These are phyloP conservation scores for Himalopsyche anomala DNA, from an alignment of 2,888 invertebrate species.

Conservation along the genomic window DNA sequence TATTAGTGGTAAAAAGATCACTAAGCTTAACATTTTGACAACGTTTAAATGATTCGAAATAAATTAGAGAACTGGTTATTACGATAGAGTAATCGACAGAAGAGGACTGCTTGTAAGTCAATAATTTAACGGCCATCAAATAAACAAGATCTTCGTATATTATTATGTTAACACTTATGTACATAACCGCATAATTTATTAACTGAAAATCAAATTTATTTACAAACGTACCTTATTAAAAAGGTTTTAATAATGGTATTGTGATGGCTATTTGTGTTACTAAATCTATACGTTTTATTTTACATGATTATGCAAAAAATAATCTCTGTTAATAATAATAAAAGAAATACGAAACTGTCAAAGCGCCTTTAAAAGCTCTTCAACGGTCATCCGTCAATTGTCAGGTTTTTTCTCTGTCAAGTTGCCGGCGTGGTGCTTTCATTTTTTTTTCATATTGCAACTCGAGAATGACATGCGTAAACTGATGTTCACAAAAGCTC, in stretches of 20 bases:
- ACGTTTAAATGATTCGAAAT: too few species aligned
- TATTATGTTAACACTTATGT: too few species aligned
- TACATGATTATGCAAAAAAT: slow-evolving; percentile 7
- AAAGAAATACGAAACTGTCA: slow-evolving; percentile 39
- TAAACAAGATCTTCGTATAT: too few species aligned
- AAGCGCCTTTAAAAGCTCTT: slow-evolving; percentile 45
- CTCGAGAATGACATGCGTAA: slow-evolving; percentile 27
- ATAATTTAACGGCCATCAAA: too few species aligned
- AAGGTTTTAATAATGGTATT: background rate
- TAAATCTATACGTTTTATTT: background rate
- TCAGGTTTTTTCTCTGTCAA: slow-evolving; percentile 48
- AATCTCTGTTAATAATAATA: background rate
- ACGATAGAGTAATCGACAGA: too few species aligned
- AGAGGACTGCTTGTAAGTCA: too few species aligned
- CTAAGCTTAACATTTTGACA: too few species aligned
- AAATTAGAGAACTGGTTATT: too few species aligned
- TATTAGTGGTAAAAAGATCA: too few species aligned
- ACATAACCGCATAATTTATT: too few species aligned
- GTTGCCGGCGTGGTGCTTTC: slow-evolving; percentile 40
- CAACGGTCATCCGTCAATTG: slow-evolving; percentile 53
- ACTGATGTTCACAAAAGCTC: background rate
- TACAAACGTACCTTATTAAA: too few species aligned
- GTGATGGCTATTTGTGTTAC: background rate
- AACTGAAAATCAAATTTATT: too few species aligned
- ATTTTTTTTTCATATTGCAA: slow-evolving; percentile 39